Evolutionary conservation across 1,140 invertebrate species (phyloP).

Genomic region (Drosophila tani): DNA sequence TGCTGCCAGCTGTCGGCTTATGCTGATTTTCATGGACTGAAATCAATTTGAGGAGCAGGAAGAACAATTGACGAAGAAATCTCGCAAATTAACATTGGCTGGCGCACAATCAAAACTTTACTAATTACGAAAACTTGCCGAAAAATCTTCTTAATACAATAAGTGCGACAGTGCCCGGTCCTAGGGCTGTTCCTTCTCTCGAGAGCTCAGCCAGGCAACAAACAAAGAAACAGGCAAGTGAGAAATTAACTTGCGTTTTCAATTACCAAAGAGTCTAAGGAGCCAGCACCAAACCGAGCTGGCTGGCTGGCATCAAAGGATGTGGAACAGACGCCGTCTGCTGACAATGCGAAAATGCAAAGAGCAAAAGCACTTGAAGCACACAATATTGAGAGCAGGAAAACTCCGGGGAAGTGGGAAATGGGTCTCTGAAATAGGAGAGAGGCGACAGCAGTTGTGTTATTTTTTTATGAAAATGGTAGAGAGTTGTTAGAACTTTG

Average conservation of each 20-base stretch:
- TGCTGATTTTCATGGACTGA: slow-evolving; percentile 69
- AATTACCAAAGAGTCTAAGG: slow-evolving; percentile 66
- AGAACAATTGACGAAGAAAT: slow-evolving; percentile 31
- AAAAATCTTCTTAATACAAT: slow-evolving; percentile 82
- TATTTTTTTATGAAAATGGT: slow-evolving; percentile 34
- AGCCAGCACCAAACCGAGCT: slow-evolving; percentile 27
- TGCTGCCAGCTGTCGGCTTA: slow-evolving; percentile 65
- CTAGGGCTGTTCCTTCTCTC: too few species aligned
- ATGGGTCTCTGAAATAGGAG: slow-evolving; percentile 17
- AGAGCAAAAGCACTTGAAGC: slow-evolving; percentile 75
- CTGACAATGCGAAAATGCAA: slow-evolving; percentile 82
- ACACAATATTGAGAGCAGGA: slow-evolving; percentile 52
- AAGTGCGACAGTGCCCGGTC: slow-evolving; percentile 58
- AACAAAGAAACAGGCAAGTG: slow-evolving; percentile 63
- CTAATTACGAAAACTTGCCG: slow-evolving; percentile 81
- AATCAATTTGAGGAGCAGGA: slow-evolving; percentile 59
- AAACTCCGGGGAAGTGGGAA: slow-evolving; percentile 11
- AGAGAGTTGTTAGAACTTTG: slow-evolving; percentile 24
- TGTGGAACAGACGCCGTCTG: slow-evolving; percentile 68
- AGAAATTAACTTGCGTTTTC: slow-evolving; percentile 83
- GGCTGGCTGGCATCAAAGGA: slow-evolving; percentile 72
- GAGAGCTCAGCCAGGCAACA: slow-evolving; percentile 8
- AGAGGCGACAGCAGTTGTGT: slow-evolving; percentile 22
- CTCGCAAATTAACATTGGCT: slow-evolving; percentile 59
- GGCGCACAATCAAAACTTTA: slow-evolving; percentile 79